Percentiles rank a stretch among this genome's conserved stretches.
phyloP scores from a whole-genome alignment of 2,113 vertebrate genomes.

The Leptosomus discolor region DNA sequence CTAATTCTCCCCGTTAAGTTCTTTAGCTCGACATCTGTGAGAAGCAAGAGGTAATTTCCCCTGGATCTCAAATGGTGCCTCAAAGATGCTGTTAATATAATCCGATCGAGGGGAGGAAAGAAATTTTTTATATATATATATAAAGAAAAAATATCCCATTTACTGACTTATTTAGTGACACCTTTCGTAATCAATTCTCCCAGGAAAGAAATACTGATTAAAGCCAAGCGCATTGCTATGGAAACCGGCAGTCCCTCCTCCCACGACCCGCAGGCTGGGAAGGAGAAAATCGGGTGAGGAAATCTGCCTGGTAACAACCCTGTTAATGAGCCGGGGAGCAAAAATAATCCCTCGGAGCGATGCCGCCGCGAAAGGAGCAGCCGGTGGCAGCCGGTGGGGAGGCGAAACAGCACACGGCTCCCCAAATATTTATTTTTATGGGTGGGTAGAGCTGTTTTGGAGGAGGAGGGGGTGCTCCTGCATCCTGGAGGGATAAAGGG shows the following conservation, averaged over 20 bases:
- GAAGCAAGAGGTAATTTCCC: background rate
- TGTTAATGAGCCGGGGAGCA: conserved; percentile 20
- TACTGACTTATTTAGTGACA: conserved; percentile 47
- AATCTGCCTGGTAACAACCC: conserved; percentile 69
- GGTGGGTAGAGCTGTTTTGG: background rate
- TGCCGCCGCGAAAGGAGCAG: background rate
- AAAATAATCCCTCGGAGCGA: conserved; percentile 17
- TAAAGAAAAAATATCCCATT: background rate
- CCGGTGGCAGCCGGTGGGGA: background rate
- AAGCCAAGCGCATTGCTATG: conserved; percentile 64
- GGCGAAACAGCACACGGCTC: background rate
- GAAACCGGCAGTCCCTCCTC: conserved; percentile 66
- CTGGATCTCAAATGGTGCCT: background rate
- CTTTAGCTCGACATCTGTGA: background rate
- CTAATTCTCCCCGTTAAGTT: background rate
- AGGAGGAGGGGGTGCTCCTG: background rate
- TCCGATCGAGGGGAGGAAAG: background rate
- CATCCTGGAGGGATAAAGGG: background rate
- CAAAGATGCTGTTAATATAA: background rate
- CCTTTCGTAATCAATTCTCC: conserved; percentile 42
- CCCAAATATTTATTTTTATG: background rate
- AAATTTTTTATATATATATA: background rate
- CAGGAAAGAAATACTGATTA: conserved; percentile 60
- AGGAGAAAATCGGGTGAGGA: conserved; percentile 42
- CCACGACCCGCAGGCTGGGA: background rate